Evolutionary conservation across 2,797 vertebrate species (phyloP).

Genomic region (Moxostoma hubbsi): DNA sequence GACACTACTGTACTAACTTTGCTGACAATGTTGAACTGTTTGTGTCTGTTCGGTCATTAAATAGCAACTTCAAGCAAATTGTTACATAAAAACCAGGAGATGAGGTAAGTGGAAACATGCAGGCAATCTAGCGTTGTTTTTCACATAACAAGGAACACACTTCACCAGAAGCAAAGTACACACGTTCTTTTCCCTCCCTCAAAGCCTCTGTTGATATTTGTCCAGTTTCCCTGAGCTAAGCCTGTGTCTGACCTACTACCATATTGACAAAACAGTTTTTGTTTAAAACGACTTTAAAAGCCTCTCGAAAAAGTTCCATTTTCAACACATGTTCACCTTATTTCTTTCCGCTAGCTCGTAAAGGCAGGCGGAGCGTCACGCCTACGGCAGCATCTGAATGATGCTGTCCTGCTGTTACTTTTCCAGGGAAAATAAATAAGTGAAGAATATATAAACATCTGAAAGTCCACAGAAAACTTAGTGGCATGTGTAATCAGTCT

Average conservation of each 20-base stretch:
- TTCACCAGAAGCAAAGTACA: constrained; percentile 22
- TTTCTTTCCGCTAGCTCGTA: constrained; percentile 75
- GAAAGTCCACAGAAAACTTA: constrained; percentile 10
- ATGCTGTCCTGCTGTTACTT: constrained; percentile 43
- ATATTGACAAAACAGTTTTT: constrained; percentile 77
- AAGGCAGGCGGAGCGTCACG: constrained; percentile 30
- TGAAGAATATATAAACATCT: constrained; percentile 36
- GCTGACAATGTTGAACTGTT: not conserved
- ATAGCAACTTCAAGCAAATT: constrained; percentile 67
- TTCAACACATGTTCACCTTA: constrained; percentile 74
- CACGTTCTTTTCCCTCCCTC: constrained; percentile 39
- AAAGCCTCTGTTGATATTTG: constrained; percentile 72
- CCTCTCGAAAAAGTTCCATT: constrained; percentile 68
- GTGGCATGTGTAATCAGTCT: constrained; percentile 1
- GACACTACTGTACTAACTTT: constrained; percentile 21
- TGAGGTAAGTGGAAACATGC: constrained; percentile 77
- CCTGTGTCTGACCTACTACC: constrained; percentile 73
- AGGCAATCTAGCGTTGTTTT: constrained; percentile 53
- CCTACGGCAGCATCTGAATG: constrained; percentile 18
- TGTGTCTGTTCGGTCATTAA: constrained; percentile 60
- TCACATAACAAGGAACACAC: constrained; percentile 11
- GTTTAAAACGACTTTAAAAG: constrained; percentile 69
- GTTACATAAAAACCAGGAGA: constrained; percentile 63
- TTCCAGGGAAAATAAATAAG: constrained; percentile 45
- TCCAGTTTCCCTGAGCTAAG: constrained; percentile 81